phyloP scores from a whole-genome alignment of 1,140 invertebrate species.

The Calephelis nemesis region DNA sequence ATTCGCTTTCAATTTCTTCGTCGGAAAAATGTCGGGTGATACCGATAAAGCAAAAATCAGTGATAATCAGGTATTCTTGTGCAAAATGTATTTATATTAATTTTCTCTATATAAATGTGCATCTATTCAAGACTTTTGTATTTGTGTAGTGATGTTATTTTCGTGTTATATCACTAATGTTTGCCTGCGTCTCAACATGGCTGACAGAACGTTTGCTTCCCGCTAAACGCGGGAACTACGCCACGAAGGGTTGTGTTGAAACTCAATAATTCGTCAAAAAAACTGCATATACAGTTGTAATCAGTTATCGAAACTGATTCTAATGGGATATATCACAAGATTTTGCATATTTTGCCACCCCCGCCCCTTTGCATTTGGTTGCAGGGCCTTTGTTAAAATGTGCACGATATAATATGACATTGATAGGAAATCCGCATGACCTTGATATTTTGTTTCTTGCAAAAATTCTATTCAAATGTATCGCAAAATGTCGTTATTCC shows the following conservation, averaged over 20 bases:
- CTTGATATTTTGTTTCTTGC: constrained; percentile 77
- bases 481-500: constrained; percentile 64
- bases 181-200: constrained; percentile 80
- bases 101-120: constrained; percentile 67
- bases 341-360: constrained; percentile 74
- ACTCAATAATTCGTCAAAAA: constrained; percentile 64
- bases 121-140: constrained; percentile 57
- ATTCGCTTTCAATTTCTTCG: constrained; percentile 79
- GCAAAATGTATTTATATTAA: constrained; percentile 65
- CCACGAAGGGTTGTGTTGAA: constrained; percentile 73
- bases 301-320: constrained; percentile 76
- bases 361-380: constrained; percentile 77
- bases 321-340: constrained; percentile 69
- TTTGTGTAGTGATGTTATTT: constrained; percentile 75
- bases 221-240: constrained; percentile 80
- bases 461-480: constrained; percentile 67
- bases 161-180: constrained; percentile 79
- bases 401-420: constrained; percentile 78
- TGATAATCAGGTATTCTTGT: constrained; percentile 79
- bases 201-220: constrained; percentile 79
- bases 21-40: constrained; percentile 80
- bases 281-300: constrained; percentile 69
- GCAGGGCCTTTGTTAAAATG: constrained; percentile 77
- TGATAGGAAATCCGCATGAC: constrained; percentile 79
- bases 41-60: constrained; percentile 80